phyloP scores from a whole-genome alignment of 1,140 invertebrate genomes.

The Gryon sp. region DNA sequence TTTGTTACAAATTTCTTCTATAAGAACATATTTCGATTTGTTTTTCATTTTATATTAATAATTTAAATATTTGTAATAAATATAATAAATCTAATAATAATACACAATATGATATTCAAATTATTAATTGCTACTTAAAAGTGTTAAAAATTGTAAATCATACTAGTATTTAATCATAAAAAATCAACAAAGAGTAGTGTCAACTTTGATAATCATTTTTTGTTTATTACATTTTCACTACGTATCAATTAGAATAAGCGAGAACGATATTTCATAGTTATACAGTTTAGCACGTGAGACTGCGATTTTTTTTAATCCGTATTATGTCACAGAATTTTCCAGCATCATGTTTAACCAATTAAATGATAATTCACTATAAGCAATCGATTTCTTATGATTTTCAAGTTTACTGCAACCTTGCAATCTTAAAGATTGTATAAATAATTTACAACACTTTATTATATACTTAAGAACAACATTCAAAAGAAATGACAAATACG shows the following conservation, averaged over 20 bases:
- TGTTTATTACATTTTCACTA: constrained; percentile 16
- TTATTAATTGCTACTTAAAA: too few relatives aligned
- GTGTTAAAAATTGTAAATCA: too few relatives aligned
- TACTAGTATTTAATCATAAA: too few relatives aligned
- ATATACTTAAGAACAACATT: constrained; percentile 6
- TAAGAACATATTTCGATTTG: too few relatives aligned
- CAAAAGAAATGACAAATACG: constrained; percentile 7
- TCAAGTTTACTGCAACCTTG: constrained; percentile 19
- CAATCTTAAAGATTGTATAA: constrained; percentile 14
- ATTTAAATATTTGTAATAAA: too few relatives aligned
- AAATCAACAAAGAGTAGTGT: not conserved
- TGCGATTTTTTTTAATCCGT: constrained; percentile 12
- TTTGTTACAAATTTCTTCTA: too few relatives aligned
- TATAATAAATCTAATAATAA: too few relatives aligned
- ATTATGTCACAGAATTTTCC: constrained; percentile 49
- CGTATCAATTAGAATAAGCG: not conserved
- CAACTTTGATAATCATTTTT: not conserved
- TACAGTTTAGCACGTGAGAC: not conserved
- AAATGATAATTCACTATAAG: constrained; percentile 25
- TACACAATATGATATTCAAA: too few relatives aligned
- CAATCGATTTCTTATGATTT: constrained; percentile 28
- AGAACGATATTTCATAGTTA: not conserved
- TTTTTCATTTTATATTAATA: too few relatives aligned
- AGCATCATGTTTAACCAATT: constrained; percentile 19
- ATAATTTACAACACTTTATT: constrained; percentile 12